Percentiles rank a stretch among this genome's conserved stretches.
Conservation (phyloP, 2,888 invertebrate species). For the Tenthredo mesomela region DNA sequence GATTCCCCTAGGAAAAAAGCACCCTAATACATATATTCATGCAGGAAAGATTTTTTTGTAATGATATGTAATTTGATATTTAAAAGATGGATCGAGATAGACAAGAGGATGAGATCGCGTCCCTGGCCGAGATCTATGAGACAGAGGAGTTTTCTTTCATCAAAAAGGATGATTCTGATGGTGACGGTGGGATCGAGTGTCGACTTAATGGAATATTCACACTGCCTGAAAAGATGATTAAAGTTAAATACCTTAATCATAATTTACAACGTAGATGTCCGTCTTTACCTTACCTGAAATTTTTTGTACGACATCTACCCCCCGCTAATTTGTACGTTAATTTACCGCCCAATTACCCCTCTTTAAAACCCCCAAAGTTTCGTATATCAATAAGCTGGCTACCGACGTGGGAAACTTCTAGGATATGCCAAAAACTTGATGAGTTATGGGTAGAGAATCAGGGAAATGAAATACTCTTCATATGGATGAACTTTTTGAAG, state of each 20-base stretch:
- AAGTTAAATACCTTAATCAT: slow-evolving; percentile 45
- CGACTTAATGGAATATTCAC: not conserved
- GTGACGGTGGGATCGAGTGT: slow-evolving; percentile 5
- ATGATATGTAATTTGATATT: not conserved
- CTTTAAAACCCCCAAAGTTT: slow-evolving; percentile 62
- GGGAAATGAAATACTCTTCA: slow-evolving; percentile 67
- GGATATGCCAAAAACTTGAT: slow-evolving; percentile 66
- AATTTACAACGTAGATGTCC: slow-evolving; percentile 35
- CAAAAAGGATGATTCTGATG: slow-evolving; percentile 25
- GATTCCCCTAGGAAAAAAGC: too few species aligned
- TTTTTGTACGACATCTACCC: slow-evolving; percentile 64
- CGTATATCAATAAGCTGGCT: slow-evolving; percentile 65
- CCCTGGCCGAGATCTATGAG: slow-evolving; percentile 63
- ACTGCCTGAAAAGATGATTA: slow-evolving; percentile 27
- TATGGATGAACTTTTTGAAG: slow-evolving; percentile 67
- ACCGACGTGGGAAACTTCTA: slow-evolving; percentile 63
- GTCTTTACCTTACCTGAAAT: slow-evolving; percentile 24
- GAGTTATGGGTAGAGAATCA: slow-evolving; percentile 66
- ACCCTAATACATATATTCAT: not conserved
- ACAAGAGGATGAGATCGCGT: slow-evolving; percentile 65
- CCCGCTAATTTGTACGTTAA: slow-evolving; percentile 60
- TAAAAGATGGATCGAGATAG: slow-evolving; percentile 54
- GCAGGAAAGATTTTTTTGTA: not conserved
- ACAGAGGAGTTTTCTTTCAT: slow-evolving; percentile 61
- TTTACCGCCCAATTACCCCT: slow-evolving; percentile 66